phyloP scores from a whole-genome alignment of 2,113 vertebrate species.

The Mormyrus iriodes region DNA sequence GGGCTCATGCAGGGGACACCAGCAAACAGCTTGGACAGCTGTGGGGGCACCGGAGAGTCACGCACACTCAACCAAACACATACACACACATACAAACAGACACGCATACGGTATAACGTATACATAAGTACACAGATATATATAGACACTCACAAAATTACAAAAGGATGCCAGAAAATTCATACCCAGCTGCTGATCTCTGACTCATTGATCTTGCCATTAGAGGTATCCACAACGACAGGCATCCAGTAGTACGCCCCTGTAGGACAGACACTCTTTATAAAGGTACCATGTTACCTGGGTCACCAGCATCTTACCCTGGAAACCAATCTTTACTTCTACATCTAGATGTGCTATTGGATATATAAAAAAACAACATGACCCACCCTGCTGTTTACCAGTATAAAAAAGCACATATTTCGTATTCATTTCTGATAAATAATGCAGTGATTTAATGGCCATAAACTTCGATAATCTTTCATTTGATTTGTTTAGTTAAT shows the following conservation, averaged over 20 bases:
- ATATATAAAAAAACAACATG: not conserved
- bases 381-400: not conserved
- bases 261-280: conserved; percentile 26
- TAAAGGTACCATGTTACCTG: not conserved
- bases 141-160: not conserved
- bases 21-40: conserved; percentile 29
- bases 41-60: not conserved
- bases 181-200: conserved; percentile 40
- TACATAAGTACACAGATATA: not conserved
- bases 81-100: not conserved
- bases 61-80: not conserved
- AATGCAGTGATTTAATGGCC: not conserved
- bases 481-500: not conserved
- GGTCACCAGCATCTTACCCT: not conserved
- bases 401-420: not conserved
- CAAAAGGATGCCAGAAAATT: not conserved
- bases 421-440: not conserved
- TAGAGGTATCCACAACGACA: conserved; percentile 16
- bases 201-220: not conserved
- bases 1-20: not conserved
- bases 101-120: not conserved
- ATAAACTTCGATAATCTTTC: not conserved
- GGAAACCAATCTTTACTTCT: no score
- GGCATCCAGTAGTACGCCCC: conserved; percentile 52
- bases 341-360: not conserved